phyloP scores from a whole-genome alignment of 2,888 invertebrate genomes.

The Athalia circularis region DNA sequence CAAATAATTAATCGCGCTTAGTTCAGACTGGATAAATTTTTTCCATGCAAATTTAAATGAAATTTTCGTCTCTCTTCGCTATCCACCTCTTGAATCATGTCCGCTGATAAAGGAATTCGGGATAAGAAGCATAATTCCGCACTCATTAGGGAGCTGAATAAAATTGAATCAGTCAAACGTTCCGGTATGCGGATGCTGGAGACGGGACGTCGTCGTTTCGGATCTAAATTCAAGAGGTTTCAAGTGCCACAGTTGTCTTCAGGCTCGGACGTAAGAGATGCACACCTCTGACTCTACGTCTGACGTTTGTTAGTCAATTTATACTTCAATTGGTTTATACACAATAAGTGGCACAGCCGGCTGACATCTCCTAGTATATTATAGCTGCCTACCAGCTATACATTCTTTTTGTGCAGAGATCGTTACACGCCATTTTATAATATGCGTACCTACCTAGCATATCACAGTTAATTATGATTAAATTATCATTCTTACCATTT shows the following conservation, averaged over 20 bases:
- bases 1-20: not conserved
- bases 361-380: not conserved
- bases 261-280: conserved; percentile 43
- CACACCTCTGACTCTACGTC: not conserved
- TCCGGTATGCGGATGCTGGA: conserved; percentile 58
- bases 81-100: not conserved
- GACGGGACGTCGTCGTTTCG: conserved; percentile 57
- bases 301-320: conserved; percentile 37
- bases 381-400: not conserved
- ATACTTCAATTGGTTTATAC: conserved; percentile 19
- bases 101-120: not conserved
- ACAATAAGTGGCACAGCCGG: conserved; percentile 29
- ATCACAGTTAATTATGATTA: not conserved
- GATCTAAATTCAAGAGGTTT: conserved; percentile 55
- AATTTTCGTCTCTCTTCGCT: not conserved
- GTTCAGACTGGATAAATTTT: not conserved
- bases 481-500: not conserved
- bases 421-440: not conserved
- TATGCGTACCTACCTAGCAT: not conserved
- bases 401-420: not conserved
- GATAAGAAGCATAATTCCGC: not conserved
- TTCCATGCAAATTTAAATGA: not conserved
- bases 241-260: conserved; percentile 27
- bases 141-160: conserved; percentile 54
- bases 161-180: conserved; percentile 56